Conservation (phyloP, 2,888 invertebrate genomes). For the Ectropis crepuscularia region DNA sequence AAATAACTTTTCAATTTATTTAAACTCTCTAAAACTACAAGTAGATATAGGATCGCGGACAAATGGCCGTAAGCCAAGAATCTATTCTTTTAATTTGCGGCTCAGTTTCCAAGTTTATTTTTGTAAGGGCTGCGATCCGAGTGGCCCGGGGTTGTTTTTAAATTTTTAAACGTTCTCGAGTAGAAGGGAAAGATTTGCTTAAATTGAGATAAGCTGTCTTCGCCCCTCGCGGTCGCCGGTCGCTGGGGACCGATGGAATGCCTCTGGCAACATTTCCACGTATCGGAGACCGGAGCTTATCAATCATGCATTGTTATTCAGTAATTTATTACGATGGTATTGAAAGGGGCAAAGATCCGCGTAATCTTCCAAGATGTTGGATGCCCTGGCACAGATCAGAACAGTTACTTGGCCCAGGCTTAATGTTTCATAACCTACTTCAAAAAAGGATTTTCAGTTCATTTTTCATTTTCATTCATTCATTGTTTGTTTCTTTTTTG, state of each 20-base stretch:
- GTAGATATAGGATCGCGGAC: neutral
- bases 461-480: too few relatives aligned
- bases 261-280: conserved; percentile 49
- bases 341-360: neutral
- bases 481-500: too few relatives aligned
- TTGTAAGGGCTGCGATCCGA: conserved; percentile 51
- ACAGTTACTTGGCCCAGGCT: too few relatives aligned
- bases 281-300: conserved; percentile 33
- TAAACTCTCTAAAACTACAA: too few relatives aligned
- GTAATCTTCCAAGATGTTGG: neutral
- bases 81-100: conserved; percentile 28
- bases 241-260: conserved; percentile 24
- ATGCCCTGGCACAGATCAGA: too few relatives aligned
- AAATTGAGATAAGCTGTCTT: conserved; percentile 72
- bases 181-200: conserved; percentile 60
- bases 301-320: conserved; percentile 29
- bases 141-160: conserved; percentile 65
- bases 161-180: conserved; percentile 60
- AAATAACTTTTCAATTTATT: too few relatives aligned
- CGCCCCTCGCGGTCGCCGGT: conserved; percentile 45
- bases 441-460: too few relatives aligned
- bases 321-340: conserved; percentile 9
- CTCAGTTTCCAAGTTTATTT: conserved; percentile 43
- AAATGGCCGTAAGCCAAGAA: conserved; percentile 17
- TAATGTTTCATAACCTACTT: too few relatives aligned